Conservation (phyloP, 2,113 vertebrate genomes). For the Heliornis fulica region DNA sequence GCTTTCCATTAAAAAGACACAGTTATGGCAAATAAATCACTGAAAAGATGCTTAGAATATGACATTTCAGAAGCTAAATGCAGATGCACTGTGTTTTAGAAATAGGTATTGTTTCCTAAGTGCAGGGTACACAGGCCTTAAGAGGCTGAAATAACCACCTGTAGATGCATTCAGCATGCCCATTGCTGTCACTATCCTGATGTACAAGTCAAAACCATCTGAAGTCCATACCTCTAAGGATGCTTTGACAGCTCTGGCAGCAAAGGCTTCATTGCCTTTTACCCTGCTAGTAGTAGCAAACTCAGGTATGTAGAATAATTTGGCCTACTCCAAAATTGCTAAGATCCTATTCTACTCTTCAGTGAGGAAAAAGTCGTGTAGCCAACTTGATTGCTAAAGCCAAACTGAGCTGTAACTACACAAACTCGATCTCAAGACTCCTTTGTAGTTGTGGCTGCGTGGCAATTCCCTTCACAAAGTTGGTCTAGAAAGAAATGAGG, state of each 20-base stretch:
- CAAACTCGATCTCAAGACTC: not conserved
- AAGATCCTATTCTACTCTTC: not conserved
- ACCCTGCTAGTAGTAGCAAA: not conserved
- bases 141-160: not conserved
- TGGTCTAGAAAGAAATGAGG: not conserved
- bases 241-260: not conserved
- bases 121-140: not conserved
- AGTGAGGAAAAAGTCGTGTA: not conserved
- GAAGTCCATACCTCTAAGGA: not conserved
- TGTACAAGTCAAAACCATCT: not conserved
- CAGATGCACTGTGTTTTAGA: not conserved
- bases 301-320: not conserved
- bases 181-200: accelerated
- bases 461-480: not conserved
- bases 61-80: not conserved
- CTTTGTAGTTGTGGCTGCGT: not conserved
- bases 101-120: accelerated
- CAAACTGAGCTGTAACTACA: not conserved
- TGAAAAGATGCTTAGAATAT: not conserved
- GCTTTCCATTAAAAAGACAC: not conserved
- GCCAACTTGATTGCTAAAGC: accelerated
- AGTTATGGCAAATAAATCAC: not conserved
- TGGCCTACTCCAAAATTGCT: not conserved
- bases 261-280: not conserved
- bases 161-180: not conserved